Percentiles rank a stretch among this genome's conserved stretches.
phyloP scores from a whole-genome alignment of 2,113 vertebrate species.

The Theristicus caerulescens region DNA sequence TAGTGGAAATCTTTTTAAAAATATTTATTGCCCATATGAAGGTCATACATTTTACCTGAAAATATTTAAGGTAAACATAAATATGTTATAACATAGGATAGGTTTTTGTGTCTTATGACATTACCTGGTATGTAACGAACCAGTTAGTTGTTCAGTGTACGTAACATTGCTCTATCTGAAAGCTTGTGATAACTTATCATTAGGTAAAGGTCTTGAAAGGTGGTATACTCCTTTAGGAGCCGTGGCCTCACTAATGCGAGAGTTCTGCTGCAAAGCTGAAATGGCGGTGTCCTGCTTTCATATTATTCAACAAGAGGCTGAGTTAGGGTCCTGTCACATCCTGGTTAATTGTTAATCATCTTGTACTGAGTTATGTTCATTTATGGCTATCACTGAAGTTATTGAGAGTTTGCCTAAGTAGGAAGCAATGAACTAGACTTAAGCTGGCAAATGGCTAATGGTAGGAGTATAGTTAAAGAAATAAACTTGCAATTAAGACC shows the following conservation, averaged over 20 bases:
- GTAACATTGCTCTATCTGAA: neutral
- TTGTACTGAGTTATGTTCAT: neutral
- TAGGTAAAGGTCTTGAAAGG: neutral
- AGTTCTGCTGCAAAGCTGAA: neutral
- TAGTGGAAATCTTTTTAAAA: neutral
- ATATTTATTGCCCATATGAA: neutral
- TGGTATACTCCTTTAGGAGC: neutral
- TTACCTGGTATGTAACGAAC: neutral
- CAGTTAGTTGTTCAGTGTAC: neutral
- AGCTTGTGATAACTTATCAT: neutral
- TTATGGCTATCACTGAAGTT: neutral
- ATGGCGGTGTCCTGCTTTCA: neutral
- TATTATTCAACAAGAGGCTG: neutral
- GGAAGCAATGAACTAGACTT: neutral
- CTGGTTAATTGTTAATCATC: neutral
- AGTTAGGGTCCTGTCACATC: neutral
- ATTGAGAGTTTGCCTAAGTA: neutral
- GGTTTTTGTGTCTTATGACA: neutral
- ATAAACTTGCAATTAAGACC: neutral
- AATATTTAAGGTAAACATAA: neutral
- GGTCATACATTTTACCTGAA: neutral
- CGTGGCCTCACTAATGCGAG: fast-evolving
- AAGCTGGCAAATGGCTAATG: neutral
- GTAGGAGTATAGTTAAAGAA: neutral
- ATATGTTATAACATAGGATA: neutral